phyloP scores from a whole-genome alignment of 1,140 invertebrate species.

The Lordiphosa collinella region DNA sequence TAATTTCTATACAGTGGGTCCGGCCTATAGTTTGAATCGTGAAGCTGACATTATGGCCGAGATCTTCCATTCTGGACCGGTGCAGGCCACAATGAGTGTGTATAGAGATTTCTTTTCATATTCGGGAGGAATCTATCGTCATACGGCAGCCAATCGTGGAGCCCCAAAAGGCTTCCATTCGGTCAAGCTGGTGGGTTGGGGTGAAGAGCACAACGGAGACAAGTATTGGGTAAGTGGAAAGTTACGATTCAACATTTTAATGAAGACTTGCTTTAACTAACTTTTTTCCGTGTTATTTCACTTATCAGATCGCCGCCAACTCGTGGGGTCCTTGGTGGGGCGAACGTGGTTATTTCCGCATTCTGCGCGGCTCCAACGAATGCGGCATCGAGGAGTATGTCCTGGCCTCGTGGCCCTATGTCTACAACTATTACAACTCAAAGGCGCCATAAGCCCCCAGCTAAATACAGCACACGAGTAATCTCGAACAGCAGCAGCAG shows the following conservation, averaged over 20 bases:
- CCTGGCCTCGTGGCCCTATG: slow-evolving; percentile 86
- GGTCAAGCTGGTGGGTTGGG: slow-evolving; percentile 94
- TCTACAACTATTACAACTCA: slow-evolving; percentile 76
- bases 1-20: slow-evolving; percentile 88
- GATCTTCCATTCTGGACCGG: slow-evolving; percentile 94
- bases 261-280: no score
- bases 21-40: slow-evolving; percentile 89
- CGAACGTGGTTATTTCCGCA: slow-evolving; percentile 91
- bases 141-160: slow-evolving; percentile 82
- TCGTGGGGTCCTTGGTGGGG: slow-evolving; percentile 96
- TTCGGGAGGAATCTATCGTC: slow-evolving; percentile 88
- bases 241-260: no score
- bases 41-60: slow-evolving; percentile 95
- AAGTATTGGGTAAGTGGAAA: slow-evolving; percentile 94
- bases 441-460: slow-evolving; percentile 31
- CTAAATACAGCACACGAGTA: slow-evolving; percentile 22
- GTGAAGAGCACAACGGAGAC: slow-evolving; percentile 84
- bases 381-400: slow-evolving; percentile 93
- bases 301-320: slow-evolving; percentile 89
- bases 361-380: slow-evolving; percentile 89
- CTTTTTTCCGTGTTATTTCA: no score
- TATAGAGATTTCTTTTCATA: slow-evolving; percentile 96
- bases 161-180: slow-evolving; percentile 89
- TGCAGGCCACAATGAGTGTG: slow-evolving; percentile 95
- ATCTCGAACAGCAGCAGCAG: slow-evolving; percentile 50